Percentiles rank a stretch among this genome's conserved stretches.
phyloP scores from a whole-genome alignment of 2,888 invertebrate genomes.

The Bombyx huttoni region DNA sequence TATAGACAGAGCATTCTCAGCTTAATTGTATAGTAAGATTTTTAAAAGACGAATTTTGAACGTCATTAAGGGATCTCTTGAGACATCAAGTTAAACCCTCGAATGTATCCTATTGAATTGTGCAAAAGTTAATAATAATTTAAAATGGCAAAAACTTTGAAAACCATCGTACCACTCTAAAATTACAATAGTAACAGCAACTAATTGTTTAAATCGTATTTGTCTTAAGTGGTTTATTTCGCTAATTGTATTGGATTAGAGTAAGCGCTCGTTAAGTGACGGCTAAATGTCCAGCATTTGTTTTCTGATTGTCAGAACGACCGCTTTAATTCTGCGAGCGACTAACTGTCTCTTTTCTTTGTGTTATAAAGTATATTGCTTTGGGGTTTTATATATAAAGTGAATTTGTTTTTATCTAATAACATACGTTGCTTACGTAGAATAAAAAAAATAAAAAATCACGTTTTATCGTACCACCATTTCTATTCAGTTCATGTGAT shows the following conservation, averaged over 20 bases:
- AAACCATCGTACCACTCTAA: background rate
- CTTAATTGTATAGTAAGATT: too few relatives aligned
- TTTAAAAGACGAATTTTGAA: too few relatives aligned
- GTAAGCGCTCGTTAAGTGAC: slow-evolving; percentile 20
- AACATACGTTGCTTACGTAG: too few relatives aligned
- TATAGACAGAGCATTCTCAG: too few relatives aligned
- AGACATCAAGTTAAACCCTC: too few relatives aligned
- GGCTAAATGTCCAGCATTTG: background rate
- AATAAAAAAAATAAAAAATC: too few relatives aligned
- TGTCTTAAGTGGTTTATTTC: slow-evolving; percentile 57
- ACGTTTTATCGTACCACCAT: too few relatives aligned
- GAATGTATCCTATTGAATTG: too few relatives aligned
- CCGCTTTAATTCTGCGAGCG: background rate
- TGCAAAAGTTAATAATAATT: background rate
- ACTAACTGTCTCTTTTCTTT: background rate
- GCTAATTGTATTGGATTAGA: slow-evolving; percentile 58
- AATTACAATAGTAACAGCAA: background rate
- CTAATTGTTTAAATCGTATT: slow-evolving; percentile 37
- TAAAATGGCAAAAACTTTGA: background rate
- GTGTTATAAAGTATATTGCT: background rate
- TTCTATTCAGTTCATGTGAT: too few relatives aligned
- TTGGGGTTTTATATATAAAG: too few relatives aligned
- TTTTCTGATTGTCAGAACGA: background rate
- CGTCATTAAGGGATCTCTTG: too few relatives aligned
- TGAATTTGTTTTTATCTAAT: too few relatives aligned